Conservation (phyloP, 2,797 vertebrate species). For the Sebastes jordani region DNA sequence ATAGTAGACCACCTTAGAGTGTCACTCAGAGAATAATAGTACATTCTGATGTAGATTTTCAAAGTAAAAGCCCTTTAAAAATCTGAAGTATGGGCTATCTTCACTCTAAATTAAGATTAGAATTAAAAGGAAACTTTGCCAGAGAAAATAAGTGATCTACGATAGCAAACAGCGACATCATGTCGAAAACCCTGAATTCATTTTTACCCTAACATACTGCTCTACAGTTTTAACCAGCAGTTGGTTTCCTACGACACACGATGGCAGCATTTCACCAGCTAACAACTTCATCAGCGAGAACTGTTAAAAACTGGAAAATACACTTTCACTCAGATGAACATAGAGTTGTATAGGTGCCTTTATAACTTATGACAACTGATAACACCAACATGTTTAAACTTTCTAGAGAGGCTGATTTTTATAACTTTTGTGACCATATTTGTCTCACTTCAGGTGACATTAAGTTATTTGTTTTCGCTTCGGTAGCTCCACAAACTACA, state of each 20-base stretch:
- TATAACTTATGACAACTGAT: not conserved
- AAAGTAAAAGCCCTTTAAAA: too few species aligned
- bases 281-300: not conserved
- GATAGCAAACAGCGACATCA: fast-evolving
- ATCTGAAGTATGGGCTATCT: too few species aligned
- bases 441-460: not conserved
- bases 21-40: too few species aligned
- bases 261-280: conserved; percentile 19
- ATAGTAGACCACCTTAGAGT: too few species aligned
- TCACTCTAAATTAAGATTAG: too few species aligned
- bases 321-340: not conserved
- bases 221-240: not conserved
- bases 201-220: not conserved
- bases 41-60: too few species aligned
- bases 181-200: fast-evolving
- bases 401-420: not conserved
- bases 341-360: not conserved
- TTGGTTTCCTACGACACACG: not conserved
- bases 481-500: not conserved
- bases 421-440: not conserved
- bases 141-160: fast-evolving
- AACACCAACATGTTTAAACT: not conserved
- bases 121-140: fast-evolving
- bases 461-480: not conserved
- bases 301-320: not conserved